These are phyloP conservation scores for Cephonodes hylas DNA, from an alignment of 2,888 invertebrate genomes.

Conservation along the genomic window DNA sequence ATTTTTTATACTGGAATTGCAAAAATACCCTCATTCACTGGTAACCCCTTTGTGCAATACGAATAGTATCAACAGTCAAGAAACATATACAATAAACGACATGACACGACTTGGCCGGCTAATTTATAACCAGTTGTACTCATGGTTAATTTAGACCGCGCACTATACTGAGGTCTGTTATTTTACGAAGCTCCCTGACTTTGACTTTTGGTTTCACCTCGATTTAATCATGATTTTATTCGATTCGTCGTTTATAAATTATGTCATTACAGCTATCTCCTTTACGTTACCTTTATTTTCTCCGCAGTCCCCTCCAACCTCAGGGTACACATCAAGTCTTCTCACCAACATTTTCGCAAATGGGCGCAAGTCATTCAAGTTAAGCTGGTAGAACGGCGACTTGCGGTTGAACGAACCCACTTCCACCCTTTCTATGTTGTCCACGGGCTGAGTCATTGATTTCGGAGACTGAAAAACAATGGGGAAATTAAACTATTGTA, in stretches of 20 bases:
- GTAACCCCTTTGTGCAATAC: too few relatives aligned
- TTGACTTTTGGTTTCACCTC: too few relatives aligned
- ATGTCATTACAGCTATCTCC: background rate
- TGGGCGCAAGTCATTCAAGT: conserved; percentile 62
- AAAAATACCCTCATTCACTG: too few relatives aligned
- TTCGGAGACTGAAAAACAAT: conserved; percentile 47
- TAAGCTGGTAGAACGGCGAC: conserved; percentile 73
- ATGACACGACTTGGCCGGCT: too few relatives aligned
- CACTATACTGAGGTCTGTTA: background rate
- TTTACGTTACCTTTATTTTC: conserved; percentile 18
- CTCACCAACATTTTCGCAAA: conserved; percentile 58
- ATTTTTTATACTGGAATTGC: too few relatives aligned
- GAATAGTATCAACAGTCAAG: too few relatives aligned
- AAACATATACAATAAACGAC: too few relatives aligned
- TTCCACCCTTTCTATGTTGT: conserved; percentile 61
- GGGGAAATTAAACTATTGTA: background rate
- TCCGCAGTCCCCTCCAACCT: conserved; percentile 44
- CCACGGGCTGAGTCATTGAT: conserved; percentile 50
- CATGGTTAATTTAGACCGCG: background rate
- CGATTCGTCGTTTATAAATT: too few relatives aligned
- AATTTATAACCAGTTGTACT: too few relatives aligned
- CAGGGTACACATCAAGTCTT: conserved; percentile 59
- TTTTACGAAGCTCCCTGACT: too few relatives aligned
- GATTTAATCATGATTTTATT: too few relatives aligned
- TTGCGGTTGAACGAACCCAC: conserved; percentile 65